Percentiles rank a stretch among this genome's conserved stretches.
Conservation (phyloP, 2,888 invertebrate species). For the Phlogophora meticulosa region DNA sequence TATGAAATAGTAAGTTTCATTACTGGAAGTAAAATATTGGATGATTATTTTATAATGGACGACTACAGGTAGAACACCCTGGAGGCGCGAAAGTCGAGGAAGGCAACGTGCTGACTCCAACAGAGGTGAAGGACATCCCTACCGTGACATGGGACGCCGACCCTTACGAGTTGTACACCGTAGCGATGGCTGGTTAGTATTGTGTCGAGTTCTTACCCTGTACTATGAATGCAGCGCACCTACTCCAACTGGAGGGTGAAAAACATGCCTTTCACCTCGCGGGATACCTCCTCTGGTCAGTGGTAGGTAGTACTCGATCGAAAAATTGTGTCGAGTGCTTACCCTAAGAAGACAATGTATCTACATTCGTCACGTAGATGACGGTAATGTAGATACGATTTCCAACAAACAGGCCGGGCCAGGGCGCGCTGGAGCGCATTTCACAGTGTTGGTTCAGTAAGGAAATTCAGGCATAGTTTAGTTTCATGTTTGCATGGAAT, state of each 20-base stretch:
- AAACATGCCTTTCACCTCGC: slow-evolving; percentile 85
- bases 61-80: slow-evolving; percentile 15
- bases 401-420: too few species aligned
- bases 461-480: too few species aligned
- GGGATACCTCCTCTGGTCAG: slow-evolving; percentile 90
- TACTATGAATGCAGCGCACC: background rate
- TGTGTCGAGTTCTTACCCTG: background rate
- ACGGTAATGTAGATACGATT: too few species aligned
- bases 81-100: slow-evolving; percentile 18
- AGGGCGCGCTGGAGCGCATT: too few species aligned
- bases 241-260: background rate
- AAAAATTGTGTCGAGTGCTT: slow-evolving; percentile 37
- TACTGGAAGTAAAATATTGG: too few species aligned
- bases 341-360: background rate
- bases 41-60: too few species aligned
- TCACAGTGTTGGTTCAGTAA: too few species aligned
- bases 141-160: slow-evolving; percentile 92
- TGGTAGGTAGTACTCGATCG: slow-evolving; percentile 96
- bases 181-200: slow-evolving; percentile 94
- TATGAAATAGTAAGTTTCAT: too few species aligned
- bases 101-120: slow-evolving; percentile 41
- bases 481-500: too few species aligned
- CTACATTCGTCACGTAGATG: background rate
- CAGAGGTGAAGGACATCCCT: slow-evolving; percentile 29
- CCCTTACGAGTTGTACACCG: slow-evolving; percentile 92